Percentiles rank a stretch among this genome's conserved stretches.
These are phyloP conservation scores for Podilymbus podiceps DNA, from an alignment of 2,113 vertebrate genomes.

Conservation along the genomic window DNA sequence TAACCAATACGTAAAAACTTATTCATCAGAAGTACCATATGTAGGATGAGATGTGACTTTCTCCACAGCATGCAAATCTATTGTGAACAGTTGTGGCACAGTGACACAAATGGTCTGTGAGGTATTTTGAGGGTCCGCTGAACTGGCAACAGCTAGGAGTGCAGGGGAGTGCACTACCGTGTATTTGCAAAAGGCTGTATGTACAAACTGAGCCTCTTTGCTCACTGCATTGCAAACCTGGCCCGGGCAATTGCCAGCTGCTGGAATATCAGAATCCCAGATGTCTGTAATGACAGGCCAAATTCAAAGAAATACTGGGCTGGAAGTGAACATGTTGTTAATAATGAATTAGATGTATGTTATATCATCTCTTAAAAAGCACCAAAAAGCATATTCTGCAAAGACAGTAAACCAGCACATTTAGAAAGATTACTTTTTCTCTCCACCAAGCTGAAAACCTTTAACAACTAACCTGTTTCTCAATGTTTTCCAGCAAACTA, in stretches of 20 bases:
- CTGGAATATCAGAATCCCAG: not conserved
- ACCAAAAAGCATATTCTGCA: not conserved
- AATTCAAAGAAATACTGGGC: not conserved
- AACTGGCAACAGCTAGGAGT: not conserved
- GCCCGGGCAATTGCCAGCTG: not conserved
- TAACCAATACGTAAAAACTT: not conserved
- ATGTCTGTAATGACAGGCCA: not conserved
- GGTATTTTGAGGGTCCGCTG: not conserved
- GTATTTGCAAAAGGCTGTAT: not conserved
- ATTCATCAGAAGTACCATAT: not conserved
- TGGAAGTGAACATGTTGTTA: not conserved
- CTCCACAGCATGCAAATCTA: not conserved
- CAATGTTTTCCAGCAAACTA: slow-evolving; percentile 89
- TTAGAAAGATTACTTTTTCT: not conserved
- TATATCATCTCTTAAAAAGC: not conserved
- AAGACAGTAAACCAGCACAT: not conserved
- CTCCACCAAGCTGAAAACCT: not conserved
- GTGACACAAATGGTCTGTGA: not conserved
- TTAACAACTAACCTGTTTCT: slow-evolving; percentile 85
- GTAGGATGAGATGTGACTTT: not conserved
- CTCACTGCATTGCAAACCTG: not conserved
- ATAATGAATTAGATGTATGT: not conserved
- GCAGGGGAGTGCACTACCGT: not conserved
- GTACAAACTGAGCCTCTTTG: not conserved
- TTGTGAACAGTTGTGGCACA: not conserved